Conservation (phyloP, 2,797 vertebrate genomes). For the Champsocephalus esox region DNA sequence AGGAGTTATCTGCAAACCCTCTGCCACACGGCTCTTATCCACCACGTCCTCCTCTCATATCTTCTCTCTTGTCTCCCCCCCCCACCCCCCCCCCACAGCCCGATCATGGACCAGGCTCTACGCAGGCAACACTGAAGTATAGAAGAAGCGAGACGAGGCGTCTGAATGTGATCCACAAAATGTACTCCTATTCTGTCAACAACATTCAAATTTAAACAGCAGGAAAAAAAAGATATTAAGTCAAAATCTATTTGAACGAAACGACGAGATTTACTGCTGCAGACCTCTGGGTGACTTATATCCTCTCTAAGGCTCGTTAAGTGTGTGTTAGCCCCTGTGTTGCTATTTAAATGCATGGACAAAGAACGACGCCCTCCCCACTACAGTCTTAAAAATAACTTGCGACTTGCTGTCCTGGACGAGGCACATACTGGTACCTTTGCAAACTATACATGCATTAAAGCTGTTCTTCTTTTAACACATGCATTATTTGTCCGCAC, state of each 20-base stretch:
- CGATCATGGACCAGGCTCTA: constrained; percentile 99
- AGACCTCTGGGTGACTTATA: constrained; percentile 79
- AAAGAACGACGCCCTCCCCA: constrained; percentile 73
- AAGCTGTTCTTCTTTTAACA: constrained; percentile 78
- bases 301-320: constrained; percentile 70
- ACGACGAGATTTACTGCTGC: constrained; percentile 76
- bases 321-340: constrained; percentile 73
- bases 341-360: constrained; percentile 82
- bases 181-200: constrained; percentile 96
- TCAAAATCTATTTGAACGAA: constrained; percentile 80
- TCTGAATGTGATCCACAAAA: constrained; percentile 91
- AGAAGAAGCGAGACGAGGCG: constrained; percentile 82
- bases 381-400: constrained; percentile 71
- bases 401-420: constrained; percentile 61
- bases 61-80: constrained; percentile 31
- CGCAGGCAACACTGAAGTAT: constrained; percentile 95
- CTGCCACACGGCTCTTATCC: constrained; percentile 15
- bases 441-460: constrained; percentile 68
- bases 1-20: neutral
- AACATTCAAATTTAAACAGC: constrained; percentile 93
- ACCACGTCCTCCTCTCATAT: neutral
- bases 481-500: constrained; percentile 68
- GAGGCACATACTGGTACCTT: constrained; percentile 72
- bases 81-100: constrained; percentile 79
- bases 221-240: constrained; percentile 65